A percentile compares a stretch with the other conserved stretches of the same genome.
Evolutionary conservation across 2,113 vertebrate species (phyloP).

Genomic region (Chloroceryle aenea): DNA sequence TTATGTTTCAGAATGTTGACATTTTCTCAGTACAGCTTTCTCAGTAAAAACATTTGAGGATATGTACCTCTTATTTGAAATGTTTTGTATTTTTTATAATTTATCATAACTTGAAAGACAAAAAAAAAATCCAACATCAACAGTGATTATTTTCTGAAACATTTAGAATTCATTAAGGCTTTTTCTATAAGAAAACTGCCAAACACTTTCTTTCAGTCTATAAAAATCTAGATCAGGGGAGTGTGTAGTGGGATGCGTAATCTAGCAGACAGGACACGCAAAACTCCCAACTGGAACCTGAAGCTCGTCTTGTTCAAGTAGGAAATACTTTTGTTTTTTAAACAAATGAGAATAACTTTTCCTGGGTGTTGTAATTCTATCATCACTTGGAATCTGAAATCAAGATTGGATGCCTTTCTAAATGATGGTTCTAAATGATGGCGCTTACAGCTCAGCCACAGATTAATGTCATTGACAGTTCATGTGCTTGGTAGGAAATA

Average conservation of each 20-base stretch:
- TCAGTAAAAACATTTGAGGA: neutral
- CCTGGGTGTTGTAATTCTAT: conserved; percentile 40
- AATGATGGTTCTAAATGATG: conserved; percentile 48
- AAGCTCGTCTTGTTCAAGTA: neutral
- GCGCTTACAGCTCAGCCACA: neutral
- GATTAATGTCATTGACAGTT: neutral
- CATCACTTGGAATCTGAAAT: conserved; percentile 41
- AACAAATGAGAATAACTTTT: conserved; percentile 14
- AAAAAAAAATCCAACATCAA: neutral
- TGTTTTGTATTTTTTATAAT: neutral
- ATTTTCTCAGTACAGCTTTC: neutral
- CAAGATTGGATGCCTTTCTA: conserved; percentile 41
- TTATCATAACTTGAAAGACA: neutral
- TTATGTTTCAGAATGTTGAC: neutral
- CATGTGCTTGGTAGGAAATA: neutral
- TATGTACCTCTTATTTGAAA: neutral
- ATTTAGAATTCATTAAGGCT: neutral
- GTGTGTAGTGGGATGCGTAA: neutral
- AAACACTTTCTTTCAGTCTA: neutral
- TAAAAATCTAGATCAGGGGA: neutral
- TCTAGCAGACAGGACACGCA: neutral
- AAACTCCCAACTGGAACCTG: neutral
- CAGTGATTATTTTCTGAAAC: neutral
- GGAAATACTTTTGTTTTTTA: neutral
- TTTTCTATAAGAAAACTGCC: neutral